A percentile compares a stretch with the other conserved stretches of the same genome.
Evolutionary conservation across 1,140 invertebrate species (phyloP).

Genomic region (Solen grandis): DNA sequence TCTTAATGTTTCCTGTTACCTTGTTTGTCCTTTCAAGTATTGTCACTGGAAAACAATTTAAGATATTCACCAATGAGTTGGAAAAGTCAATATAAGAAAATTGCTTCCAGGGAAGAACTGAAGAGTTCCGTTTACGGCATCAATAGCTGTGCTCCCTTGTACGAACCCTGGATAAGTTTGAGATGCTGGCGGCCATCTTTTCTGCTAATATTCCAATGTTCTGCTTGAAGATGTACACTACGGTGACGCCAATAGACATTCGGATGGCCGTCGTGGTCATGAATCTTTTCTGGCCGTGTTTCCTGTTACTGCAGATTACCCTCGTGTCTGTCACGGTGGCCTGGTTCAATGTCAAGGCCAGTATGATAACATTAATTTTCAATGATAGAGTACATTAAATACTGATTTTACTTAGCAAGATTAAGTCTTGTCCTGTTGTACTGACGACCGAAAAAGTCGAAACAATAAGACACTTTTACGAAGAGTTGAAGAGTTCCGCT

Average conservation of each 20-base stretch:
- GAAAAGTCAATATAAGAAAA: slow-evolving; percentile 8
- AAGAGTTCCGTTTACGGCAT: slow-evolving; percentile 53
- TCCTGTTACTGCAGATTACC: slow-evolving; percentile 42
- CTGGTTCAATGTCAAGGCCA: slow-evolving; percentile 37
- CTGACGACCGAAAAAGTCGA: too few species aligned
- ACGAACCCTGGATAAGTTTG: slow-evolving; percentile 19
- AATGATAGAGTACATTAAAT: too few species aligned
- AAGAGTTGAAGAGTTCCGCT: slow-evolving; percentile 48
- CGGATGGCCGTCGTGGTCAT: slow-evolving; percentile 44
- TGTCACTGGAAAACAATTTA: slow-evolving; percentile 20
- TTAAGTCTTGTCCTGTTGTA: too few species aligned
- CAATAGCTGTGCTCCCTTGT: slow-evolving; percentile 29
- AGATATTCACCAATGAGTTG: slow-evolving; percentile 39
- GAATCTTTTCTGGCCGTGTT: slow-evolving; percentile 52
- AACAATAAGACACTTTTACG: too few species aligned
- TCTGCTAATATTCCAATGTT: slow-evolving; percentile 55
- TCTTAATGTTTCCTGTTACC: slow-evolving; percentile 48
- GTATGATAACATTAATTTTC: too few species aligned
- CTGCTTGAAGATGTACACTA: slow-evolving; percentile 40
- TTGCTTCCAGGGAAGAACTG: slow-evolving; percentile 23
- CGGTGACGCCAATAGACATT: slow-evolving; percentile 33
- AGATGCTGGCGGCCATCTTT: slow-evolving; percentile 35
- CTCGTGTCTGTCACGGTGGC: slow-evolving; percentile 36
- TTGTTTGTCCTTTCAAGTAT: slow-evolving; percentile 28
- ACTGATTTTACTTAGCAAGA: too few species aligned